Conservation (phyloP, 92 coral and sea anemone genomes). For the Anthopleura xanthogrammica region DNA sequence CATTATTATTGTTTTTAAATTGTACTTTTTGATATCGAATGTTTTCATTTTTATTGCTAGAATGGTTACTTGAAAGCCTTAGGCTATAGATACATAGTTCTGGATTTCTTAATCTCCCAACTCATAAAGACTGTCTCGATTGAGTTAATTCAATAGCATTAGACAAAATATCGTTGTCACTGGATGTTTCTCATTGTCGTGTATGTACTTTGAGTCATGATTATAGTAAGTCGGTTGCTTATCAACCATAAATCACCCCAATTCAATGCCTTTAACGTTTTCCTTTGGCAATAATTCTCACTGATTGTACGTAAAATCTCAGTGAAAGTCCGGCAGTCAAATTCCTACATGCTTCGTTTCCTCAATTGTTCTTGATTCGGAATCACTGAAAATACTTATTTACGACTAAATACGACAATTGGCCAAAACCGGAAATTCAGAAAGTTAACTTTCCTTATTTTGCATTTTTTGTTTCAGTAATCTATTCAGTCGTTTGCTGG, state of each 20-base stretch:
- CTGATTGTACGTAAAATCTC: no score
- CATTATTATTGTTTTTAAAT: not conserved
- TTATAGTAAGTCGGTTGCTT: no score
- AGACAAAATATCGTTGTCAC: not conserved
- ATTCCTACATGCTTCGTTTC: not conserved
- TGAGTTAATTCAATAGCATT: not conserved
- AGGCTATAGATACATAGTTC: not conserved
- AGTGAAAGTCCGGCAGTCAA: no score
- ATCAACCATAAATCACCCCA: no score
- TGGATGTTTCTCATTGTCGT: not conserved
- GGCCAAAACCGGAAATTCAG: no score
- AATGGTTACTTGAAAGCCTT: not conserved
- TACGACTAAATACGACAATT: no score
- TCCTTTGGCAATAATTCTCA: no score
- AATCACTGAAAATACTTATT: no score
- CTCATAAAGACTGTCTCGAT: not conserved
- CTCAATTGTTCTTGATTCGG: not conserved
- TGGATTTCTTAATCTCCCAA: no score
- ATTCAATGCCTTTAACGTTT: no score
- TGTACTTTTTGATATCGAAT: not conserved
- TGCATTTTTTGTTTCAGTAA: not conserved
- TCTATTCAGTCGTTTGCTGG: not conserved
- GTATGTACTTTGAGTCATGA: not conserved
- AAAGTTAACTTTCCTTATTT: no score
- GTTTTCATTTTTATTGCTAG: not conserved